These are phyloP conservation scores for Cephalopachus bancanus DNA, from an alignment of 2,797 vertebrate species.

Conservation along the genomic window DNA sequence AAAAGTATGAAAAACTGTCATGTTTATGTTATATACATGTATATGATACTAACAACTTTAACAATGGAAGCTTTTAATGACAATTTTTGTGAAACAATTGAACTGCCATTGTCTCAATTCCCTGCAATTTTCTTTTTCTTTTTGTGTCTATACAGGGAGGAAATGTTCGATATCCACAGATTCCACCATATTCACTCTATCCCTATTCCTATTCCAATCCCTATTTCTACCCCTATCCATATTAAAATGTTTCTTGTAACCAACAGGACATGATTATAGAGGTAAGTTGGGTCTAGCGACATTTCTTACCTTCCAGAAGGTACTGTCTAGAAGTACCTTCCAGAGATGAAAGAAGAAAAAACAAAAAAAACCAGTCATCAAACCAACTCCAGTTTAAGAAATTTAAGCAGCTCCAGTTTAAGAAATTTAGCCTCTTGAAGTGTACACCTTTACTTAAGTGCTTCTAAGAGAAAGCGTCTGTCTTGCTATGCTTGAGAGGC, in stretches of 20 bases:
- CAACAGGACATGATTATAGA: background rate
- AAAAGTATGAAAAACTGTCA: background rate
- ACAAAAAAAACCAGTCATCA: background rate
- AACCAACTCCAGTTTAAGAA: too few relatives aligned
- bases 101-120: background rate
- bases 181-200: background rate
- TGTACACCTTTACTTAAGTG: background rate
- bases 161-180: fast-evolving
- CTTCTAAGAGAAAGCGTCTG: background rate
- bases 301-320: background rate
- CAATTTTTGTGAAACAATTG: background rate
- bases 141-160: background rate
- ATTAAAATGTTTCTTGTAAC: background rate
- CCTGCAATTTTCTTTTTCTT: background rate
- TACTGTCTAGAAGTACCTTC: background rate
- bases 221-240: too few relatives aligned
- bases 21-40: background rate
- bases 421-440: background rate
- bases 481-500: background rate
- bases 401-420: background rate
- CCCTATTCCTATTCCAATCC: too few relatives aligned
- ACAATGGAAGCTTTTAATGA: background rate
- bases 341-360: background rate
- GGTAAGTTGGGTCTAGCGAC: background rate
- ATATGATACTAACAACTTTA: background rate